Evolutionary conservation across 2,797 vertebrate species (phyloP).

Genomic region (Potorous gilbertii): DNA sequence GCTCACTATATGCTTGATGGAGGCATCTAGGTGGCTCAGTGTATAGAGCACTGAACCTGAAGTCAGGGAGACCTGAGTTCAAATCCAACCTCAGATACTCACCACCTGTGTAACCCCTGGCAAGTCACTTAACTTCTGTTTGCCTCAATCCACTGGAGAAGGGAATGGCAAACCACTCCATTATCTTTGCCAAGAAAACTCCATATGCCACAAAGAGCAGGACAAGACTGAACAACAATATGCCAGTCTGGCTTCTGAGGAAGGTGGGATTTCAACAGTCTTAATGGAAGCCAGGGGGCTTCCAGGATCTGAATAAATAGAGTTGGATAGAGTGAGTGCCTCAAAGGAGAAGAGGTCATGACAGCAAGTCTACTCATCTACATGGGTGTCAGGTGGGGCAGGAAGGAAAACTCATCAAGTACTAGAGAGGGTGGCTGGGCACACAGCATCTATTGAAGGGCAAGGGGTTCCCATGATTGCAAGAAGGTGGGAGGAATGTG

Average conservation of each 20-base stretch:
- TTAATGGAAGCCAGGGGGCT: neutral
- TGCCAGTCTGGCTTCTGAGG: neutral
- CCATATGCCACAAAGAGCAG: neutral
- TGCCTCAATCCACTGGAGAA: neutral
- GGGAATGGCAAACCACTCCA: neutral
- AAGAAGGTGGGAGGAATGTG: neutral
- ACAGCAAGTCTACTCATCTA: neutral
- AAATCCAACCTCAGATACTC: neutral
- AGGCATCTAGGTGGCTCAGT: neutral
- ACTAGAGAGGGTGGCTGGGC: neutral
- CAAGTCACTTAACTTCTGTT: neutral
- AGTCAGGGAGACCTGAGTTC: neutral
- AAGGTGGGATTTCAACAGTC: neutral
- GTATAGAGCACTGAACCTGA: neutral
- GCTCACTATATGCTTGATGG: neutral
- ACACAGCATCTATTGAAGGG: neutral
- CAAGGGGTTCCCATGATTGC: neutral
- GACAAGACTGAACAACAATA: neutral
- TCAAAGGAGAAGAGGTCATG: neutral
- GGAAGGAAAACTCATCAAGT: neutral
- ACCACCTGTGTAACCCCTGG: neutral
- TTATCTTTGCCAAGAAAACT: neutral
- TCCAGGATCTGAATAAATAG: neutral
- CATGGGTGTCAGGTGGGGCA: neutral
- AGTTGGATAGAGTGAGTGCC: neutral